phyloP scores from a whole-genome alignment of 2,797 vertebrate species.

The Onychomys torridus region DNA sequence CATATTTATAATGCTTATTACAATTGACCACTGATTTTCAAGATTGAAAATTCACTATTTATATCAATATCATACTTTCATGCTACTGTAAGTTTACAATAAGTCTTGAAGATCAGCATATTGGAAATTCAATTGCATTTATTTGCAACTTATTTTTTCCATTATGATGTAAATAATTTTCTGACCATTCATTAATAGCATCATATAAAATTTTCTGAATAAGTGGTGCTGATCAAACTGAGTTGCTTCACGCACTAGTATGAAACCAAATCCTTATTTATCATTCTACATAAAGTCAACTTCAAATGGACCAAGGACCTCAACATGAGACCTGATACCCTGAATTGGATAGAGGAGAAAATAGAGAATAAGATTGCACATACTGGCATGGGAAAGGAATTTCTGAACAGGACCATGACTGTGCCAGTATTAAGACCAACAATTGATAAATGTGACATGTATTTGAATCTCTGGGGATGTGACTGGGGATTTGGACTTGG shows the following conservation, averaged over 20 bases:
- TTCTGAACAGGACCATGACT: not conserved
- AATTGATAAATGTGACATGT: not conserved
- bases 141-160: not conserved
- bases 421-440: not conserved
- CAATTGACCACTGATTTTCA: not conserved
- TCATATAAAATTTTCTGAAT: not conserved
- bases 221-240: not conserved
- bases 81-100: not conserved
- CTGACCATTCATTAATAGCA: not conserved
- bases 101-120: not conserved
- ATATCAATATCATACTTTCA: not conserved
- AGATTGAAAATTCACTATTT: not conserved
- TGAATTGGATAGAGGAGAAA: not conserved
- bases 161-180: not conserved
- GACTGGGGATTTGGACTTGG: not conserved
- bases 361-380: not conserved
- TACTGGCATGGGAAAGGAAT: not conserved
- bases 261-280: not conserved
- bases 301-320: not conserved
- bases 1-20: not conserved
- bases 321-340: not conserved
- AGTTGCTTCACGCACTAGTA: not conserved
- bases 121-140: not conserved
- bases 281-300: not conserved
- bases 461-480: not conserved